Percentiles rank a stretch among this genome's conserved stretches.
phyloP scores from a whole-genome alignment of 2,113 vertebrate genomes.

The Pangasianodon gigas region DNA sequence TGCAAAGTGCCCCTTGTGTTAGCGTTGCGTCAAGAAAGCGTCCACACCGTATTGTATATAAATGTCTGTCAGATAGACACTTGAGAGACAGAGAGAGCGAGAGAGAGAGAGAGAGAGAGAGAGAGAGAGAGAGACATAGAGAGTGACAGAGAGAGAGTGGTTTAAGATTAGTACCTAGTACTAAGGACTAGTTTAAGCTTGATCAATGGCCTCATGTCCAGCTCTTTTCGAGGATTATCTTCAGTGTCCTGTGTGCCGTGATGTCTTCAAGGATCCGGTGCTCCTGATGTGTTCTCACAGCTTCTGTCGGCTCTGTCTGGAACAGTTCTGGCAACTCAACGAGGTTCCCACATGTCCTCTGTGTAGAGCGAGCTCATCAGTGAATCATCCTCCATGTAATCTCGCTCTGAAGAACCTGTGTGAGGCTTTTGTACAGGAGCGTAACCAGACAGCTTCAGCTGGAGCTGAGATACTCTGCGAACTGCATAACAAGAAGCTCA shows the following conservation, averaged over 20 bases:
- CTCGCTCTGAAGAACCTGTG: slow-evolving; percentile 50
- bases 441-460: neutral
- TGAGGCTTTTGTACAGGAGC: slow-evolving; percentile 33
- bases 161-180: neutral
- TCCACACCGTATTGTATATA: neutral
- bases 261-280: slow-evolving; percentile 49
- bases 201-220: slow-evolving; percentile 29
- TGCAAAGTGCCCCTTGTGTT: neutral
- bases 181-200: neutral
- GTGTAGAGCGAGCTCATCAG: slow-evolving; percentile 24
- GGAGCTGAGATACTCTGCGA: slow-evolving; percentile 18
- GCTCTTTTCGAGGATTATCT: slow-evolving; percentile 36
- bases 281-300: slow-evolving; percentile 50
- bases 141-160: neutral
- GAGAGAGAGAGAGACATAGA: neutral
- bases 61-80: neutral
- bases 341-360: slow-evolving; percentile 37
- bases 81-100: neutral
- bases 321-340: slow-evolving; percentile 27
- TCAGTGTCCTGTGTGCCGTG: slow-evolving; percentile 49
- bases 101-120: neutral
- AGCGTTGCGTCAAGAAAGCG: neutral
- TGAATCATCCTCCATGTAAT: slow-evolving; percentile 30
- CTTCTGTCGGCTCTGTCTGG: slow-evolving; percentile 45
- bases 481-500: slow-evolving; percentile 38